phyloP scores from a whole-genome alignment of 2,113 vertebrate genomes.

The Eclectus roratus region DNA sequence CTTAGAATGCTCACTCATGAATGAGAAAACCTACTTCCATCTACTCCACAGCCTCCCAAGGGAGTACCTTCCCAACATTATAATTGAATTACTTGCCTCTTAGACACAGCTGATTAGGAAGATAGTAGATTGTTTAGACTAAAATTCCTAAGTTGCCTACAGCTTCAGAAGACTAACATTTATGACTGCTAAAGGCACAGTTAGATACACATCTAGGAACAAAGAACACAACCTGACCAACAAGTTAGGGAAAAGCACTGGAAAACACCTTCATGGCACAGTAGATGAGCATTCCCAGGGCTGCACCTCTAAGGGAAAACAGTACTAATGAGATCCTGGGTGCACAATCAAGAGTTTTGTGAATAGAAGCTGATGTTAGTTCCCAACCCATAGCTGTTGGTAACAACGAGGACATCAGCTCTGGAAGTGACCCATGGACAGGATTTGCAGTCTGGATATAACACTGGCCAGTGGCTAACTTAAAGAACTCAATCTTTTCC shows the following conservation, averaged over 20 bases:
- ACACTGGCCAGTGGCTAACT: not conserved
- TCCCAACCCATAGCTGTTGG: not conserved
- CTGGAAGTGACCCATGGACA: not conserved
- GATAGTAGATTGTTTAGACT: not conserved
- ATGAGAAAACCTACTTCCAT: not conserved
- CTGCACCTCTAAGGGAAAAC: not conserved
- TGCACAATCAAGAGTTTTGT: not conserved
- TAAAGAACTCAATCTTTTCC: not conserved
- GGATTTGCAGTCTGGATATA: not conserved
- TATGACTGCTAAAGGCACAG: not conserved
- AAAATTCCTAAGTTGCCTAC: not conserved
- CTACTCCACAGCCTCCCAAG: not conserved
- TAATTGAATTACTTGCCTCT: slow-evolving; percentile 31
- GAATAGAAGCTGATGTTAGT: not conserved
- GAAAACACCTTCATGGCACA: not conserved
- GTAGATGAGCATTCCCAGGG: not conserved
- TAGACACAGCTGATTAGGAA: slow-evolving; percentile 36
- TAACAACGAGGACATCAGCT: not conserved
- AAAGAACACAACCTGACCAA: not conserved
- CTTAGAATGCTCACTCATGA: not conserved
- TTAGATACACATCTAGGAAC: not conserved
- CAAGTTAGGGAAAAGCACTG: not conserved
- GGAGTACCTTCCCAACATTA: not conserved
- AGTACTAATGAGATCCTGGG: not conserved
- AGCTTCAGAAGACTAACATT: not conserved